Base-by-base conservation (phyloP, 2,797 vertebrate species). In the Spinus olivaceus region DNA sequence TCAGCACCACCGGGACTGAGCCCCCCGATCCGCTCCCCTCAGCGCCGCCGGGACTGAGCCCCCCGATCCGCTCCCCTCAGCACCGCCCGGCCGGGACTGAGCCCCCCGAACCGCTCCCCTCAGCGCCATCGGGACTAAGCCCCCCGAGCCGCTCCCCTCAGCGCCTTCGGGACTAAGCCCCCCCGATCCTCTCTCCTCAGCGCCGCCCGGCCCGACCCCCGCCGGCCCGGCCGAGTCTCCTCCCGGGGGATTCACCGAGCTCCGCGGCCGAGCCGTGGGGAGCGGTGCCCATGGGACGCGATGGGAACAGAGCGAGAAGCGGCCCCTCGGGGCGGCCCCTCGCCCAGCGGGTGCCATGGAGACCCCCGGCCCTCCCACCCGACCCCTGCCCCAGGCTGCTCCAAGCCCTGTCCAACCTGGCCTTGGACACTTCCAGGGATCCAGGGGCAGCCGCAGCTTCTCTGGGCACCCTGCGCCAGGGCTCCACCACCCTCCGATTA, bases 401-500 rank as follows among this genome's bases (percentile, higher is more conserved):
- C 44, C 59, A 0, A 32, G 12, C 15, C 12, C 19, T 6, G 10
- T 44, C 59, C 51, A 2, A 0, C 76, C 59, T 22, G 60, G 44
- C 53, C 9, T 12, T 0, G 67, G 23, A 0, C 28, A 10, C 1
- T 30, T 0, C n/a, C 76, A 12, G 59, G 13, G 42, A 49, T 23
- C 41, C 41, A 41, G 57, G 42, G 42, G 57, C 57, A 37, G 57
- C 50, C 35, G 2, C 76, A 59, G 51, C 44, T 57, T 4, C 60
- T 18, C 59, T 7, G 76, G 67, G 37, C 28, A n/a, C 1, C 22
- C 32, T 17, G 74, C 2, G 9, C 50, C n/a, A 28, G 44, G 27
- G 37, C 44, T 22, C 59, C 20, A 6, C 10, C n/a, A 10, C 46
- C 5, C 24, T 37, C 44, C 19, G 33, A 39, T n/a, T 28, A 15